Percentiles rank a stretch among this genome's conserved stretches.
These are phyloP conservation scores for Geopemphigus sp. DNA, from an alignment of 1,140 invertebrate genomes.

Conservation along the genomic window DNA sequence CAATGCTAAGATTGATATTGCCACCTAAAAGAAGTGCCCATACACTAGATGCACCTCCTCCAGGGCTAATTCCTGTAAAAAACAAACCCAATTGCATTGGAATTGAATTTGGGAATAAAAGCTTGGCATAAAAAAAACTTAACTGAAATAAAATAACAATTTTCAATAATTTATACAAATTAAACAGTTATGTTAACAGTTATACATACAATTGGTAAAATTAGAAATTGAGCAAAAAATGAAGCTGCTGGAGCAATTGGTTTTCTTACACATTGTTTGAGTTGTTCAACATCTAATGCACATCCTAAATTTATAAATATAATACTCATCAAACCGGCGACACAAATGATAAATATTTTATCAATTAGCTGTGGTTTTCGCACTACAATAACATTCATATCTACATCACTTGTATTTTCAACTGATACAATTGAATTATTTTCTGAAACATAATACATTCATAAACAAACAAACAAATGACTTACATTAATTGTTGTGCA, in stretches of 20 bases:
- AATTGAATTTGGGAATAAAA: slow-evolving; percentile 69
- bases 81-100: slow-evolving; percentile 83
- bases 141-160: slow-evolving; percentile 61
- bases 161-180: not conserved
- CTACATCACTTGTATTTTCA: slow-evolving; percentile 52
- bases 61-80: slow-evolving; percentile 86
- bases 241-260: slow-evolving; percentile 84
- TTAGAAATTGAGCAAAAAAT: slow-evolving; percentile 77
- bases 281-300: slow-evolving; percentile 74
- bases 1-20: slow-evolving; percentile 84
- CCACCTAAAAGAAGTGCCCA: slow-evolving; percentile 86
- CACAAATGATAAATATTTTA: slow-evolving; percentile 72
- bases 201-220: slow-evolving; percentile 81
- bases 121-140: slow-evolving; percentile 70
- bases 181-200: not conserved
- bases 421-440: not conserved
- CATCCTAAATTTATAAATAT: slow-evolving; percentile 94
- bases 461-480: too few relatives aligned
- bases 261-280: slow-evolving; percentile 67
- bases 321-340: slow-evolving; percentile 75
- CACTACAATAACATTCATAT: slow-evolving; percentile 62
- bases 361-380: slow-evolving; percentile 68
- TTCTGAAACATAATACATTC: slow-evolving; percentile 24
- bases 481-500: too few relatives aligned
- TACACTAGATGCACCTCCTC: slow-evolving; percentile 92